Conservation (phyloP, 2,113 vertebrate genomes). For the Macaca mulatta region DNA sequence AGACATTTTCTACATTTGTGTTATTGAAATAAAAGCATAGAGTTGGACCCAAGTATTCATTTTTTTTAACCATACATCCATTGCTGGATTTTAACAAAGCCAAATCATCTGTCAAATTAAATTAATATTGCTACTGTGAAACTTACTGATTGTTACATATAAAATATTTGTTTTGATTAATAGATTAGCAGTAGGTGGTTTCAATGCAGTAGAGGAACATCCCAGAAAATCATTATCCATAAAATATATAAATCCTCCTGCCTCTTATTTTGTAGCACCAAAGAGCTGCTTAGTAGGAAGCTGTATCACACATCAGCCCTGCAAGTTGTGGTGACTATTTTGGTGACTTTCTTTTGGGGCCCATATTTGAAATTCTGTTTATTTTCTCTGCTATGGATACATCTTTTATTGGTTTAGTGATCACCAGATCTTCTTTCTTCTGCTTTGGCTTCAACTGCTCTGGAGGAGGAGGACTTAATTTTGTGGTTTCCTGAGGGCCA, state of each 20-base stretch:
- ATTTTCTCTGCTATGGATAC: not conserved
- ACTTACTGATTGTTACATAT: not conserved
- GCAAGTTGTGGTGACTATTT: not conserved
- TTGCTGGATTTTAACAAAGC: not conserved
- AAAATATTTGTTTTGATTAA: not conserved
- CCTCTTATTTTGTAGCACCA: not conserved
- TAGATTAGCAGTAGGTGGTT: not conserved
- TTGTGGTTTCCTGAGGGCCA: not conserved
- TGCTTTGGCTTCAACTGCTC: not conserved
- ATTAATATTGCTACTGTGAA: slow-evolving; percentile 19
- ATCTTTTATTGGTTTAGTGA: not conserved
- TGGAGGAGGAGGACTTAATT: not conserved
- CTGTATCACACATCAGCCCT: not conserved
- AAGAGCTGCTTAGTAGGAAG: not conserved
- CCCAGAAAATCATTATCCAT: not conserved
- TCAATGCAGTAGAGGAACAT: not conserved
- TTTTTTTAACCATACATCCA: slow-evolving; percentile 11
- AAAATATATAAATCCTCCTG: not conserved
- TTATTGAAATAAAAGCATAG: slow-evolving; percentile 27
- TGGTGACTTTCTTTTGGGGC: not conserved
- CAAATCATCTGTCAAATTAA: slow-evolving; percentile 21
- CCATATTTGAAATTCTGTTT: not conserved
- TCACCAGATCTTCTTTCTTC: not conserved
- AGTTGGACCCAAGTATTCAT: not conserved
- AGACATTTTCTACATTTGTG: slow-evolving; percentile 32